A percentile compares a stretch with the other conserved stretches of the same genome.
Evolutionary conservation across 1,140 invertebrate species (phyloP).

Genomic region (Cyrtorhinus lividipennis): DNA sequence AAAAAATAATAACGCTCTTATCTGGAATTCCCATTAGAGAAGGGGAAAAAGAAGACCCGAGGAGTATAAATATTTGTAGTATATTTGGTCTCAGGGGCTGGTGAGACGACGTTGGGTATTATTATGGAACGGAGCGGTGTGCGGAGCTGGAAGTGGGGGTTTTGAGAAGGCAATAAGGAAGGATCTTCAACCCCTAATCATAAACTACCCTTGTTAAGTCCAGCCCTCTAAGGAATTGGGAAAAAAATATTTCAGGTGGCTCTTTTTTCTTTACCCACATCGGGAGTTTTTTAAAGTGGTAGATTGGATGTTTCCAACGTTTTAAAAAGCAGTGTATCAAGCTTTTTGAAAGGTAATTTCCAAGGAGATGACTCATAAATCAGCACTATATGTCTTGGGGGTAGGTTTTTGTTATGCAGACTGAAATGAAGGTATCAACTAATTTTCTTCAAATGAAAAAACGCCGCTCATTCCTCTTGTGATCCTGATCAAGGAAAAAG

Average conservation of each 20-base stretch:
- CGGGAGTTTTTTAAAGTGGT: conserved; percentile 2
- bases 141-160: neutral
- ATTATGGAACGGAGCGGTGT: neutral
- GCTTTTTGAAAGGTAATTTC: conserved; percentile 12
- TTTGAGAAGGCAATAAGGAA: conserved; percentile 13
- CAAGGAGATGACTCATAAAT: neutral
- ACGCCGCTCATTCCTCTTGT: no score
- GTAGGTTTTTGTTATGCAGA: no score
- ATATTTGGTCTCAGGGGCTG: conserved; percentile 10
- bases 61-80: conserved; percentile 16
- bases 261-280: neutral
- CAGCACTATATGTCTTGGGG: no score
- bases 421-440: no score
- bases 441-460: no score
- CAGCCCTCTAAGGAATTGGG: neutral
- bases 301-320: conserved; percentile 11
- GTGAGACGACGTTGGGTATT: neutral
- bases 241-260: conserved; percentile 9
- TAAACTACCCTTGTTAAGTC: conserved; percentile 15
- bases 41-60: neutral
- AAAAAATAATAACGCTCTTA: conserved; percentile 13
- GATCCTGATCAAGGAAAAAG: no score
- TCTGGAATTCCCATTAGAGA: conserved; percentile 16
- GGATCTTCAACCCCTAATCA: conserved; percentile 15
- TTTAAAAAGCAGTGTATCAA: conserved; percentile 7